These are phyloP conservation scores for Cercocebus atys DNA, from an alignment of 2,113 vertebrate species.

Conservation along the genomic window DNA sequence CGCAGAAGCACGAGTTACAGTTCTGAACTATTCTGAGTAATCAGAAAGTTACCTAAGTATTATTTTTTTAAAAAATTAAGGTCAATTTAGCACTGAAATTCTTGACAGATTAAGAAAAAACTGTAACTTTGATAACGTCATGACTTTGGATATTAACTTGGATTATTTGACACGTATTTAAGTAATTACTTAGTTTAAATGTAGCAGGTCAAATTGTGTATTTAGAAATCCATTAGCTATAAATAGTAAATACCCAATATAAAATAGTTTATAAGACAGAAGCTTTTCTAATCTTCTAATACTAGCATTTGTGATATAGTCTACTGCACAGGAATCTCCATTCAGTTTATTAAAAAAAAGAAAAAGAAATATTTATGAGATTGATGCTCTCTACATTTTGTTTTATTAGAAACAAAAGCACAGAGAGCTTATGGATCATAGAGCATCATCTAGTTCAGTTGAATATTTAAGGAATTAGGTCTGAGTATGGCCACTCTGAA, in stretches of 20 bases:
- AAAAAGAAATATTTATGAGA: background rate
- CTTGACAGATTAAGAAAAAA: background rate
- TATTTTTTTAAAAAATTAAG: background rate
- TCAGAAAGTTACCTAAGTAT: background rate
- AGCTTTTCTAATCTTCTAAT: background rate
- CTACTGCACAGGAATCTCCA: background rate
- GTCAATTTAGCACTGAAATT: conserved; percentile 18
- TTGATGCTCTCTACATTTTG: background rate
- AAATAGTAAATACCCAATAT: background rate
- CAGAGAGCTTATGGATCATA: background rate
- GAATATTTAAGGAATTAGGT: background rate
- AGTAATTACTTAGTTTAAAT: background rate
- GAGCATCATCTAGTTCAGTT: background rate
- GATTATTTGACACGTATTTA: background rate
- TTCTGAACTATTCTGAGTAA: background rate
- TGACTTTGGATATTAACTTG: background rate
- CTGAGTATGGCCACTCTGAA: background rate
- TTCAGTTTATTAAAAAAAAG: conserved; percentile 28
- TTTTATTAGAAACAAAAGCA: background rate
- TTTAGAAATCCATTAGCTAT: background rate
- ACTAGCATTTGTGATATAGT: background rate
- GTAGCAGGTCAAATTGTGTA: background rate
- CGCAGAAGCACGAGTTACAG: background rate
- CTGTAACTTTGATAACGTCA: background rate
- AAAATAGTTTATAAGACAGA: background rate